These are phyloP conservation scores for Blennius ocellaris DNA, from an alignment of 2,113 vertebrate genomes.

Conservation along the genomic window DNA sequence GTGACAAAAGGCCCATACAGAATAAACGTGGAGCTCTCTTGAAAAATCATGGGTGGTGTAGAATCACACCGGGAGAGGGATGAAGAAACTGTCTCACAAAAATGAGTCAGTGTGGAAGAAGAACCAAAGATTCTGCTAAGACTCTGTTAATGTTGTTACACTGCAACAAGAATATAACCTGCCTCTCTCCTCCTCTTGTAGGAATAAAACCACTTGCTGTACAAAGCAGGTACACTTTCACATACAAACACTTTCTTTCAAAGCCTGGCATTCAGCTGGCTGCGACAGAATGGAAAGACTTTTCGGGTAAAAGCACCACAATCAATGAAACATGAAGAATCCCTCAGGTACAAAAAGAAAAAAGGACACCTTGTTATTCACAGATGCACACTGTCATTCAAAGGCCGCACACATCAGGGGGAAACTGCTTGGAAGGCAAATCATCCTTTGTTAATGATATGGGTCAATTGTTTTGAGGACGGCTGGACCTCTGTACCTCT, in stretches of 20 bases:
- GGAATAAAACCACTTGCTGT: slow-evolving; percentile 55
- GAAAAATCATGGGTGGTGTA: slow-evolving; percentile 29
- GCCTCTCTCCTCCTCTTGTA: slow-evolving; percentile 5
- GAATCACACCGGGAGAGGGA: slow-evolving; percentile 14
- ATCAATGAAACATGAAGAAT: slow-evolving; percentile 80
- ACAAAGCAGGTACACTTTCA: slow-evolving; percentile 57
- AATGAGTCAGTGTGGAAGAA: slow-evolving; percentile 11
- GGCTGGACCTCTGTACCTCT: slow-evolving; percentile 63
- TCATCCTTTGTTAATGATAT: slow-evolving; percentile 69
- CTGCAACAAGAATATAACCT: slow-evolving; percentile 40
- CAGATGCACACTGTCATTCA: slow-evolving; percentile 61
- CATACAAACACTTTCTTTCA: slow-evolving; percentile 49
- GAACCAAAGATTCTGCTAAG: slow-evolving; percentile 9
- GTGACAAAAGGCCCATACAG: slow-evolving; percentile 45
- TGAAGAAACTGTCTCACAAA: slow-evolving; percentile 23
- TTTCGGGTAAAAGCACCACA: slow-evolving; percentile 67
- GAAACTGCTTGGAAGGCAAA: slow-evolving; percentile 64
- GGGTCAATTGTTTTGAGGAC: slow-evolving; percentile 68
- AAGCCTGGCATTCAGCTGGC: slow-evolving; percentile 44
- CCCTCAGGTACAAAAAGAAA: slow-evolving; percentile 52
- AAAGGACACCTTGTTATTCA: slow-evolving; percentile 63
- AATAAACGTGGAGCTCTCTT: slow-evolving; percentile 13
- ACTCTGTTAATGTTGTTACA: slow-evolving; percentile 7
- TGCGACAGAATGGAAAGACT: slow-evolving; percentile 55
- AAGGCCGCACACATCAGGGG: slow-evolving; percentile 49